Base-by-base conservation (phyloP, 2,888 invertebrate species). In the Eretmocerus hayati region DNA sequence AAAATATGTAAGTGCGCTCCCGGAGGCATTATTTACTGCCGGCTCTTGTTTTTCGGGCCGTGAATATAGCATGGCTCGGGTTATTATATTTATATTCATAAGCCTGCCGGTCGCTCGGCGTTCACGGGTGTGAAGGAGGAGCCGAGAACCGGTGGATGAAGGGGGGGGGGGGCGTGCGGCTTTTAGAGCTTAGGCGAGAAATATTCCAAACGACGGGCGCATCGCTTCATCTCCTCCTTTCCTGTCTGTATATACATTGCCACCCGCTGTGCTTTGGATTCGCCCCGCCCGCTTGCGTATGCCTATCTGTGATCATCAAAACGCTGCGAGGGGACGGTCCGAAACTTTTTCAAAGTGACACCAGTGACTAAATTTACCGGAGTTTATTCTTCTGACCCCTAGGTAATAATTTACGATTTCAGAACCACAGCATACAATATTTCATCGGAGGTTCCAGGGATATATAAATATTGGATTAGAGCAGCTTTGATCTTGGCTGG, bases 21-120 rank as follows among this genome's bases (percentile, higher is more conserved):
- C 4, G 40, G 41, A 21, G 35, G 16, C 40, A 56, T 59, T 59
- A 59, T 58, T 60, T 57, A 56, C 56, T 47, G 54, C 50, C 36
- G 51, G 49, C 51, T 57, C 52, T 57, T 59, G 58, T 59, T 56
- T 58, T 55, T 52, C 52, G 47, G 51, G 41, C 53, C 18, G 42
- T 47, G 55, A 58, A 56, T 55, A 56, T 52, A 47, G 55, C 45
- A 37, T 42, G 33, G 45, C 42, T 33, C 46, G 48, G 46, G 50
- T 56, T 53, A 58, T 59, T 58, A 57, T 58, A 59, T 58, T 59
- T 57, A 58, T 60, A 59, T 59, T 57, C 58, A 60, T 60, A 58
- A 59, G 56, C 47, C 46, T 38, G 48, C n/a, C n/a, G n/a, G n/a
- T n/a, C n/a, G n/a, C n/a, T n/a, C n/a, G n/a, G n/a, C n/a, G n/a